Evolutionary conservation across 2,888 invertebrate genomes (phyloP).

Genomic region (Dichetophora obliterata): DNA sequence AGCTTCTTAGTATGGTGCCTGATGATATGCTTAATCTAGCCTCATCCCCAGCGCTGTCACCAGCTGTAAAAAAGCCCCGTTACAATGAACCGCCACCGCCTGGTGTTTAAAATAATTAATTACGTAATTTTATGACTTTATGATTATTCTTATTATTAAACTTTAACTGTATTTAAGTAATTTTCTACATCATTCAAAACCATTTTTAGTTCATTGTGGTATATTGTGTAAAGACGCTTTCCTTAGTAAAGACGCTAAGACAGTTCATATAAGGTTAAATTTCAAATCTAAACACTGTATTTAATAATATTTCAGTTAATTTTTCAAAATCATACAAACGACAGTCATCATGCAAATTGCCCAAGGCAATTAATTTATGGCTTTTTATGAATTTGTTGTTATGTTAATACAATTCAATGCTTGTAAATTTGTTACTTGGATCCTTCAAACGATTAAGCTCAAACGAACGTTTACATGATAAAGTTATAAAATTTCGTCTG

Average conservation of each 20-base stretch:
- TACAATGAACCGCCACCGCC: conserved; percentile 59
- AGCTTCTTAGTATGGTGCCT: conserved; percentile 71
- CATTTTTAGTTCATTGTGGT: background rate
- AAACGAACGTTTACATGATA: background rate
- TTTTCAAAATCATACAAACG: conserved; percentile 1
- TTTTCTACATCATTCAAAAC: conserved; percentile 22
- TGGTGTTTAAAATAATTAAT: conserved; percentile 54
- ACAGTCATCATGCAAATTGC: background rate
- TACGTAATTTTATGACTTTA: conserved; percentile 24
- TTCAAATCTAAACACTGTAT: background rate
- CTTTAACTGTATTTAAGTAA: conserved; percentile 23
- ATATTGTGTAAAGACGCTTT: conserved; percentile 5
- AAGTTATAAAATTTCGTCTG: background rate
- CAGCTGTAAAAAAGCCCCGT: conserved; percentile 42
- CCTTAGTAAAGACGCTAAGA: background rate
- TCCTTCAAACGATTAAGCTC: background rate
- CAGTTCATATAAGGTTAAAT: background rate
- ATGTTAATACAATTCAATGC: conserved; percentile 8
- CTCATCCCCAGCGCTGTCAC: conserved; percentile 18
- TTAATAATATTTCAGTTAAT: background rate
- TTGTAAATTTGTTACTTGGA: conserved; percentile 17
- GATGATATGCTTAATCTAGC: conserved; percentile 60
- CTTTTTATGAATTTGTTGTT: conserved; percentile 19
- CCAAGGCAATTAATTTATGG: conserved; percentile 21
- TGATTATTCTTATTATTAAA: background rate